Evolutionary conservation across 2,797 vertebrate species (phyloP).

Genomic region (Falco cherrug): DNA sequence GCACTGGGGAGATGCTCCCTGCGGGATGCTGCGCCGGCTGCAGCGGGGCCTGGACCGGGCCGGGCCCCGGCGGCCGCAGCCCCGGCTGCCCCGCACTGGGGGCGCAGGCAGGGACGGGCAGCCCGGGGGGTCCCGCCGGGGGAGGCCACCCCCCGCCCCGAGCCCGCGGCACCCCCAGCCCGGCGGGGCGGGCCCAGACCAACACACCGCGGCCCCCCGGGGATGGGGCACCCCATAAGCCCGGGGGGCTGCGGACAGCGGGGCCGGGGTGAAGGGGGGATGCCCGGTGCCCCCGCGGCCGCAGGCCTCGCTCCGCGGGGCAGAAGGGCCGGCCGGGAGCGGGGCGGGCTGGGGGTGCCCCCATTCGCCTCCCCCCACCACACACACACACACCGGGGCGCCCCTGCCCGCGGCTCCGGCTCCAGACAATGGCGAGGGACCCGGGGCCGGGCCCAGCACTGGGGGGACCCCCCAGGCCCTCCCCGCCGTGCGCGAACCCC

Average conservation of each 20-base stretch:
- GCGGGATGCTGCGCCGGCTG: background rate
- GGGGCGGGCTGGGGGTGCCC: background rate
- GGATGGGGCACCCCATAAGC: background rate
- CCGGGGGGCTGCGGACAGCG: background rate
- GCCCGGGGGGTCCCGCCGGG: background rate
- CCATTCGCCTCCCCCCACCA: background rate
- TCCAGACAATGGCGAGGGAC: conserved; percentile 43
- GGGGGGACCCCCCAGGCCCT: background rate
- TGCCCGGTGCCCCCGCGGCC: background rate
- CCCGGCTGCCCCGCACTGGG: background rate
- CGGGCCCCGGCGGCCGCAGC: background rate
- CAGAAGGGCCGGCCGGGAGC: background rate
- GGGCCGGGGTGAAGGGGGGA: background rate
- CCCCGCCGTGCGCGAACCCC: background rate
- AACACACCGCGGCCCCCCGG: background rate
- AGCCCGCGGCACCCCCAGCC: background rate
- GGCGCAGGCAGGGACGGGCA: background rate
- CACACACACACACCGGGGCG: too few relatives aligned
- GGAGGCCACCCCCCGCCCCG: background rate
- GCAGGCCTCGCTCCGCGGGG: background rate
- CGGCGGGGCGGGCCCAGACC: background rate
- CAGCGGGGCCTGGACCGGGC: background rate
- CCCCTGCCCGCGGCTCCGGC: background rate
- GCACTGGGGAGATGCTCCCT: background rate
- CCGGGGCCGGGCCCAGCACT: background rate